Conservation (phyloP, 2,113 vertebrate genomes). For the Prionailurus bengalensis region DNA sequence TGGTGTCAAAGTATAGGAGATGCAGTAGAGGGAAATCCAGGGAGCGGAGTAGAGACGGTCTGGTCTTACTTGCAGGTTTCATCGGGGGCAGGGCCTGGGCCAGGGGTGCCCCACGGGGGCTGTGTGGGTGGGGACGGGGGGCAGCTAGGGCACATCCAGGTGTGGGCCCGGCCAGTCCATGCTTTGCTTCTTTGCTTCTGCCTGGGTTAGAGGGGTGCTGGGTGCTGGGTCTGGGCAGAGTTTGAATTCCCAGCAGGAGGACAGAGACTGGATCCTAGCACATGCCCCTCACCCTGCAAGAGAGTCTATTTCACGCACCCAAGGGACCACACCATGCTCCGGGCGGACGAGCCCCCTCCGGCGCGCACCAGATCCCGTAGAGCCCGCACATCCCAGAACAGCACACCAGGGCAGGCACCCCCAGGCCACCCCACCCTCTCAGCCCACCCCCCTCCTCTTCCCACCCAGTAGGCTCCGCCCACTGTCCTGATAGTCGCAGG, state of each 20-base stretch:
- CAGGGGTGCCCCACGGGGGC: background rate
- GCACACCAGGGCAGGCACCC: background rate
- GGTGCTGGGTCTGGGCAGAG: background rate
- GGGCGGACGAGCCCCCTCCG: fast-evolving
- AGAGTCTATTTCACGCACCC: background rate
- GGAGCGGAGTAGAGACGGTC: too few relatives aligned
- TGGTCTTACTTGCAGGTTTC: background rate
- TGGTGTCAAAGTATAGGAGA: too few relatives aligned
- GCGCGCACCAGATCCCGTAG: background rate
- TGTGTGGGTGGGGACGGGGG: background rate
- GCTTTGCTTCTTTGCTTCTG: background rate
- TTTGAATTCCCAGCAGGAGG: background rate
- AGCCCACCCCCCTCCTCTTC: background rate
- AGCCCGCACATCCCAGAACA: background rate
- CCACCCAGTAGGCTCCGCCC: background rate
- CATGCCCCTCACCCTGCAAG: background rate
- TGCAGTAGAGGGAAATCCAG: too few relatives aligned
- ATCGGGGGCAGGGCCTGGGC: background rate
- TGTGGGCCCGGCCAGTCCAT: background rate
- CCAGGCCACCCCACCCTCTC: background rate
- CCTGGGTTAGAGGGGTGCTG: background rate
- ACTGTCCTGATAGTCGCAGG: too few relatives aligned
- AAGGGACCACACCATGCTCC: fast-evolving
- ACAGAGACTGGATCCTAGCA: background rate
- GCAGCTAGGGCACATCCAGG: background rate